A percentile compares a stretch with the other conserved stretches of the same genome.
phyloP scores from a whole-genome alignment of 2,888 invertebrate species.

The Ennomos fuscantarius region DNA sequence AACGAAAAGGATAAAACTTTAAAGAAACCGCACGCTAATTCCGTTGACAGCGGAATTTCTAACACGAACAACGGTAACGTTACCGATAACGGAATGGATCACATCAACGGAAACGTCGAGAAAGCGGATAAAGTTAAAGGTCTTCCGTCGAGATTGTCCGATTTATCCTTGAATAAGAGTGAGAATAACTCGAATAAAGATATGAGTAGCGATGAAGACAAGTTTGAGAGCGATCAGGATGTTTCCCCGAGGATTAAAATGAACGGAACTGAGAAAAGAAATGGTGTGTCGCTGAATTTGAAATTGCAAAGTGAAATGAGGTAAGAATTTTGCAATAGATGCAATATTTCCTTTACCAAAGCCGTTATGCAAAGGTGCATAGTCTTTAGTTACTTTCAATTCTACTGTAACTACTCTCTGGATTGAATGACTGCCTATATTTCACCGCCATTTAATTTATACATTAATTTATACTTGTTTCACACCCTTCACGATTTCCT shows the following conservation, averaged over 20 bases:
- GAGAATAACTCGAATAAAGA: constrained; percentile 62
- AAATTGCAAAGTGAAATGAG: constrained; percentile 79
- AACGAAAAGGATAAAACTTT: constrained; percentile 49
- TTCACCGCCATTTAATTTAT: no score
- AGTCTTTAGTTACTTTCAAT: no score
- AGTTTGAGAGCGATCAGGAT: constrained; percentile 69
- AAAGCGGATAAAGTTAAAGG: constrained; percentile 52
- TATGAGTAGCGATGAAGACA: constrained; percentile 72
- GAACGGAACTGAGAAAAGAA: constrained; percentile 62
- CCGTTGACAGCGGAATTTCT: constrained; percentile 77
- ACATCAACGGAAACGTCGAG: constrained; percentile 47
- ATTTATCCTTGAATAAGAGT: constrained; percentile 69
- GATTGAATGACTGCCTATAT: no score
- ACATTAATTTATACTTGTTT: no score
- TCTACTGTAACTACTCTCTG: no score
- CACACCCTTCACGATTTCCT: no score
- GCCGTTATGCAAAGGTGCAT: neutral
- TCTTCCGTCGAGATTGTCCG: constrained; percentile 66
- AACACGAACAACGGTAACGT: constrained; percentile 55
- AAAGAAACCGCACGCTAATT: constrained; percentile 72
- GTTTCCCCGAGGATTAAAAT: constrained; percentile 59
- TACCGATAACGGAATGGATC: constrained; percentile 33
- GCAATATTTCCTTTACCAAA: neutral
- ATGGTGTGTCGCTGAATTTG: constrained; percentile 75
- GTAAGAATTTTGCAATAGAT: constrained; percentile 43